Conservation (phyloP, 2,113 vertebrate species). For the Panthera leo region DNA sequence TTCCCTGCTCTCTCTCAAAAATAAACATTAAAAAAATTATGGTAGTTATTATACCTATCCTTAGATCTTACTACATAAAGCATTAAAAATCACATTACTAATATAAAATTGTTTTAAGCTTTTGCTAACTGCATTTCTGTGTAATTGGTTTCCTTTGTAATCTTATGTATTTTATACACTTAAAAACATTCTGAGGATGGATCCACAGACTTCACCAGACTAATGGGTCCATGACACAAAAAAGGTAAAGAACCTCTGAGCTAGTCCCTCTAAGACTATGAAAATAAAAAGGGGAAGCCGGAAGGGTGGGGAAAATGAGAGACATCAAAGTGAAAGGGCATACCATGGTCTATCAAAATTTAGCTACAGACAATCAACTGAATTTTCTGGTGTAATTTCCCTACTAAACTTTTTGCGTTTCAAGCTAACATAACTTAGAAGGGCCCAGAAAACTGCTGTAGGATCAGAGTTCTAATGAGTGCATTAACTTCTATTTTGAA, state of each 20-base stretch:
- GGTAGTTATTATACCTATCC: background rate
- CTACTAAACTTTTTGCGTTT: background rate
- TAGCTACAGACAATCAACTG: background rate
- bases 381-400: background rate
- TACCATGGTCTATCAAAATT: background rate
- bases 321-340: background rate
- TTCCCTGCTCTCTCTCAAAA: too few relatives aligned
- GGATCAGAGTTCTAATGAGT: background rate
- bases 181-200: conserved; percentile 19
- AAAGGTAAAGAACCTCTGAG: background rate
- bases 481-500: conserved; percentile 4
- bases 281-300: background rate
- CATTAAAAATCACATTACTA: conserved; percentile 25
- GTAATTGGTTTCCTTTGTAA: conserved; percentile 44
- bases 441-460: background rate
- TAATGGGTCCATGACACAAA: background rate
- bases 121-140: conserved; percentile 31
- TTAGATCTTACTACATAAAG: conserved; percentile 46
- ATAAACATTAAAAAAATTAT: background rate
- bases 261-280: background rate
- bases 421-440: conserved; percentile 21
- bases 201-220: background rate
- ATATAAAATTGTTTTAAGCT: background rate
- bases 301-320: background rate
- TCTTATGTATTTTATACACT: background rate